phyloP scores from a whole-genome alignment of 1,140 invertebrate species.

The Cecropterus lyciades region DNA sequence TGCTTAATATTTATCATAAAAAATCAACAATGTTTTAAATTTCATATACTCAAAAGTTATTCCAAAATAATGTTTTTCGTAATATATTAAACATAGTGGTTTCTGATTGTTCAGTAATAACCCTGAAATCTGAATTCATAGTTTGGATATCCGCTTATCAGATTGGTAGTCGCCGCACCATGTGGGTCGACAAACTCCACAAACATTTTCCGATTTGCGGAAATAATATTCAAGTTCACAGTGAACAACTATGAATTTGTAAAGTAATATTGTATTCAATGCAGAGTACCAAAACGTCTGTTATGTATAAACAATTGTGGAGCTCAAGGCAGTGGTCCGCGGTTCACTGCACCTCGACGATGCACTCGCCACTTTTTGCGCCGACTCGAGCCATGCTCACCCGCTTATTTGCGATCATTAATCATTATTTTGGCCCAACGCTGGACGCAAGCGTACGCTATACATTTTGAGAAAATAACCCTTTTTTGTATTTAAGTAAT shows the following conservation, averaged over 20 bases:
- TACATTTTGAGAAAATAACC: slow-evolving; percentile 81
- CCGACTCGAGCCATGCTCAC: slow-evolving; percentile 56
- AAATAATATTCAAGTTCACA: no score
- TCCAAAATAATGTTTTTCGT: no score
- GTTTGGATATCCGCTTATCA: no score
- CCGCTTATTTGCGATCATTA: slow-evolving; percentile 82
- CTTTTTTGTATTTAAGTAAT: slow-evolving; percentile 72
- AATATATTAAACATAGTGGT: no score
- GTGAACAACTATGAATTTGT: not conserved
- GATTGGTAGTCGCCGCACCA: no score
- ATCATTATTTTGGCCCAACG: slow-evolving; percentile 80
- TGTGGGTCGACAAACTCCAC: no score
- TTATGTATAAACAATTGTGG: slow-evolving; percentile 34
- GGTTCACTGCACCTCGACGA: slow-evolving; percentile 65
- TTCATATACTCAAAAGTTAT: no score
- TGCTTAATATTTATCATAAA: no score
- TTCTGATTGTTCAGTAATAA: no score
- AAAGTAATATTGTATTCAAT: slow-evolving; percentile 21
- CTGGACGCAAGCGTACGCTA: slow-evolving; percentile 54
- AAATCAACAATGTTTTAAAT: no score
- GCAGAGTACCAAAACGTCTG: slow-evolving; percentile 7
- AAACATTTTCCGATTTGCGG: no score
- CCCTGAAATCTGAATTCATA: no score
- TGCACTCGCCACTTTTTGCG: slow-evolving; percentile 65
- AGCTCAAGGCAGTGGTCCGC: slow-evolving; percentile 10